Conservation (phyloP, 2,888 invertebrate genomes). For the Athripsodes cinereus region DNA sequence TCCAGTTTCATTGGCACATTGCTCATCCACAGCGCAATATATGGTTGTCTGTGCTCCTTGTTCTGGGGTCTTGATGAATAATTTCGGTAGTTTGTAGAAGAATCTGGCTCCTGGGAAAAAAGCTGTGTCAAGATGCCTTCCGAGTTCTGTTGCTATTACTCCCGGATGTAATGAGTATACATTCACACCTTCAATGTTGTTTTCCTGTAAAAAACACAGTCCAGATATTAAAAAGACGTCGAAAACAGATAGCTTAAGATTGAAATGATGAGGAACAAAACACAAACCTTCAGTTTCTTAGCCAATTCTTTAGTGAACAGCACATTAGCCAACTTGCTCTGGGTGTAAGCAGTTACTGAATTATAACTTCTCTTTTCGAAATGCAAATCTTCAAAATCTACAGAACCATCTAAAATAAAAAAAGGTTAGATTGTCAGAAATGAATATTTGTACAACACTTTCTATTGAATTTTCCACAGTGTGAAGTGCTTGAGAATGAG, state of each 20-base stretch:
- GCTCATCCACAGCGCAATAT: constrained; percentile 61
- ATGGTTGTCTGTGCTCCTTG: constrained; percentile 71
- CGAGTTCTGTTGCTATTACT: constrained; percentile 58
- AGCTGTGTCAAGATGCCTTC: constrained; percentile 48
- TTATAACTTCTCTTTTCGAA: constrained; percentile 46
- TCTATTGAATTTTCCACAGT: too few relatives aligned
- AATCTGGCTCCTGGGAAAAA: constrained; percentile 35
- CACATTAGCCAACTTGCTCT: constrained; percentile 37
- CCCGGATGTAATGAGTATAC: constrained; percentile 61
- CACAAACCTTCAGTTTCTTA: constrained; percentile 34
- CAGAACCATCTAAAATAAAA: constrained; percentile 35
- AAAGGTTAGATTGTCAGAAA: not conserved
- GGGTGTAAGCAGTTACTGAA: constrained; percentile 34
- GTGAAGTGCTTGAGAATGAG: too few relatives aligned
- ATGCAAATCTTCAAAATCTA: constrained; percentile 52
- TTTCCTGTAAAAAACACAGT: not conserved
- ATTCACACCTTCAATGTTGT: constrained; percentile 42
- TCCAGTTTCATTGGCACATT: constrained; percentile 51
- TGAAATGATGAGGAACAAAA: not conserved
- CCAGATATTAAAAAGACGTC: too few relatives aligned
- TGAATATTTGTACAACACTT: too few relatives aligned
- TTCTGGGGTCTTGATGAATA: constrained; percentile 51
- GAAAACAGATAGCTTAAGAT: not conserved
- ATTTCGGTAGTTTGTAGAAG: constrained; percentile 35
- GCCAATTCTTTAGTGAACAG: constrained; percentile 35